Evolutionary conservation across 2,113 vertebrate genomes (phyloP).

Genomic region (Tamias sibiricus): DNA sequence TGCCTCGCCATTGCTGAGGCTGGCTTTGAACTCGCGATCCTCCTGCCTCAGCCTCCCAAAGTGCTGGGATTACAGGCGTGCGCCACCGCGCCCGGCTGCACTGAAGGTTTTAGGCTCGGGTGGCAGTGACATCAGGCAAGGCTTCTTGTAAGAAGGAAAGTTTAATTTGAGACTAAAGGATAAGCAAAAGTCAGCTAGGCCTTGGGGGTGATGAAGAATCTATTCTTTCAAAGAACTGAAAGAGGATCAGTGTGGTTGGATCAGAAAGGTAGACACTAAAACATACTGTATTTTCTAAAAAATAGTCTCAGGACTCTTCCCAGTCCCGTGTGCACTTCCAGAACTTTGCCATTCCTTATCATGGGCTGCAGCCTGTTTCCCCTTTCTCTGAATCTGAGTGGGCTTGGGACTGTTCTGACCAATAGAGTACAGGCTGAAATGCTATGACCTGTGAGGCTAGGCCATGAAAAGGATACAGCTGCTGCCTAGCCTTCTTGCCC

Average conservation of each 20-base stretch:
- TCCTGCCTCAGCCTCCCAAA: too few species aligned
- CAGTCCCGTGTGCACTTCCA: not conserved
- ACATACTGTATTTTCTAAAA: not conserved
- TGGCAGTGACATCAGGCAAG: not conserved
- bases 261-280: not conserved
- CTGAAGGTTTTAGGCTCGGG: not conserved
- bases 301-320: not conserved
- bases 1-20: too few species aligned
- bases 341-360: not conserved
- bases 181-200: not conserved
- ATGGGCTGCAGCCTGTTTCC: not conserved
- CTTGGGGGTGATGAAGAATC: not conserved
- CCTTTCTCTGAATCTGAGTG: not conserved
- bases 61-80: too few species aligned
- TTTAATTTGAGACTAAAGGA: not conserved
- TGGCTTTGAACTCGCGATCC: too few species aligned
- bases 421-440: not conserved
- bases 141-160: not conserved
- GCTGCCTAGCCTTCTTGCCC: not conserved
- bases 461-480: not conserved
- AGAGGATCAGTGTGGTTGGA: not conserved
- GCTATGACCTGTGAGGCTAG: not conserved
- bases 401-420: not conserved
- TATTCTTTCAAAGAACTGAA: not conserved
- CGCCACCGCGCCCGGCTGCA: too few species aligned